Conservation (phyloP, 2,797 vertebrate species). For the Rhinatrema bivittatum region DNA sequence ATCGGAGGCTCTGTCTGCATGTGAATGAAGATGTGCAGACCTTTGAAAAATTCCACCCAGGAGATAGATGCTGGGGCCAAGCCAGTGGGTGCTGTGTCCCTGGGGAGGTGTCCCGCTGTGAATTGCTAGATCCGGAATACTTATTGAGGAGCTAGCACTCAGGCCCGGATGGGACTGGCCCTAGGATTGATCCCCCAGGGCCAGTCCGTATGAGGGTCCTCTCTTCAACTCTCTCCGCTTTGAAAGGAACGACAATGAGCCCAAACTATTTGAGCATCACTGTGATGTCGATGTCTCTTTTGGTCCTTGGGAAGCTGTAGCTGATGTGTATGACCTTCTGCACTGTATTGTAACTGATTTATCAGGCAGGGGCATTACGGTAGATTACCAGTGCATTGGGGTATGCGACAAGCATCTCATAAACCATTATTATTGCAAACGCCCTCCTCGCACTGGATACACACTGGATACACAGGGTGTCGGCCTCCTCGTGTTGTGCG, state of each 20-base stretch:
- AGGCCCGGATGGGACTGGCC: too few species aligned
- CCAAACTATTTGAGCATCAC: slow-evolving; percentile 92
- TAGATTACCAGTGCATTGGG: slow-evolving; percentile 96
- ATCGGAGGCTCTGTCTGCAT: too few species aligned
- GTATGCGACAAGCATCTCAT: slow-evolving; percentile 97
- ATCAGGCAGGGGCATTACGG: slow-evolving; percentile 76
- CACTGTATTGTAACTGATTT: slow-evolving; percentile 95
- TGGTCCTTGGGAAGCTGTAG: slow-evolving; percentile 96
- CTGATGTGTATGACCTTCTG: slow-evolving; percentile 92
- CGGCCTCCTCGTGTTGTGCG: too few species aligned
- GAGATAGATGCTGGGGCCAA: too few species aligned
- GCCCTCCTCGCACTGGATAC: slow-evolving; percentile 50
- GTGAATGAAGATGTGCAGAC: too few species aligned
- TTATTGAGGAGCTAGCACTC: too few species aligned
- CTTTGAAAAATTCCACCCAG: too few species aligned
- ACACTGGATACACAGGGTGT: too few species aligned
- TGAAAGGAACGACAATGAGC: slow-evolving; percentile 83
- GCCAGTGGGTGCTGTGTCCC: too few species aligned
- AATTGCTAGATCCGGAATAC: too few species aligned
- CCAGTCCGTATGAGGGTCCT: slow-evolving; percentile 89
- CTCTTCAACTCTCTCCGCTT: slow-evolving; percentile 90
- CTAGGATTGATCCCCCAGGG: too few species aligned
- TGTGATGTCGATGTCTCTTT: slow-evolving; percentile 97
- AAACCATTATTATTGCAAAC: slow-evolving; percentile 98
- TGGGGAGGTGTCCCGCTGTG: too few species aligned